A percentile compares a stretch with the other conserved stretches of the same genome.
phyloP scores from a whole-genome alignment of 2,797 vertebrate species.

The Tangara arthus region DNA sequence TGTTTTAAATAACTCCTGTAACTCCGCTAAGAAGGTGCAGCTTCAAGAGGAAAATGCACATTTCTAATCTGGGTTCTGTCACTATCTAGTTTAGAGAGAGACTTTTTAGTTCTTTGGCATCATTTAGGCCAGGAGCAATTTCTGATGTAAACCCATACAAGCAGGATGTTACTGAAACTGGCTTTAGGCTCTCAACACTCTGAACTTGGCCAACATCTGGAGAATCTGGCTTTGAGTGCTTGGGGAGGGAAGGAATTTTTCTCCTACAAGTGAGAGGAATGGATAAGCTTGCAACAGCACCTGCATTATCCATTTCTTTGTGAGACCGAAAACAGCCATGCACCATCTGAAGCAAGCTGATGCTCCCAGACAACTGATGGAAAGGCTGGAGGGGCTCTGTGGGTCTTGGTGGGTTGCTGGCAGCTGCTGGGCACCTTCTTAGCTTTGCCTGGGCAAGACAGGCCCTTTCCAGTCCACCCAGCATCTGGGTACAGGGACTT shows the following conservation, averaged over 20 bases:
- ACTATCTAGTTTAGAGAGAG: background rate
- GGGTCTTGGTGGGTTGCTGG: background rate
- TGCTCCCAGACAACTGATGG: background rate
- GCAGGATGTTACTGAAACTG: conserved; percentile 3
- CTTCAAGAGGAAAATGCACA: background rate
- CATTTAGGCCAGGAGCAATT: background rate
- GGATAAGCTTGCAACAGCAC: conserved; percentile 32
- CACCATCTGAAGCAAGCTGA: background rate
- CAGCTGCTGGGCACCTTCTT: background rate
- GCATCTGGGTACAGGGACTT: background rate
- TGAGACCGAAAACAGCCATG: background rate
- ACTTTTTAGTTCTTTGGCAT: background rate
- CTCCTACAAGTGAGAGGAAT: background rate
- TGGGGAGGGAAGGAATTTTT: conserved; percentile 43
- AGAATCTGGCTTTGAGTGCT: conserved; percentile 20
- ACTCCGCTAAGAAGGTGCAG: background rate
- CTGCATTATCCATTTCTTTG: conserved; percentile 24
- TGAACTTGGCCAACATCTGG: conserved; percentile 47
- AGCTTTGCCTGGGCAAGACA: background rate
- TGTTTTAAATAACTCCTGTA: background rate
- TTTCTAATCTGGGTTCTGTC: background rate
- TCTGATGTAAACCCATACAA: background rate
- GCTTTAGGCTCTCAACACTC: background rate
- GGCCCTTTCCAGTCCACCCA: background rate
- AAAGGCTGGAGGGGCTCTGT: background rate